These are phyloP conservation scores for Eolophus roseicapilla DNA, from an alignment of 2,113 vertebrate species.

Conservation along the genomic window DNA sequence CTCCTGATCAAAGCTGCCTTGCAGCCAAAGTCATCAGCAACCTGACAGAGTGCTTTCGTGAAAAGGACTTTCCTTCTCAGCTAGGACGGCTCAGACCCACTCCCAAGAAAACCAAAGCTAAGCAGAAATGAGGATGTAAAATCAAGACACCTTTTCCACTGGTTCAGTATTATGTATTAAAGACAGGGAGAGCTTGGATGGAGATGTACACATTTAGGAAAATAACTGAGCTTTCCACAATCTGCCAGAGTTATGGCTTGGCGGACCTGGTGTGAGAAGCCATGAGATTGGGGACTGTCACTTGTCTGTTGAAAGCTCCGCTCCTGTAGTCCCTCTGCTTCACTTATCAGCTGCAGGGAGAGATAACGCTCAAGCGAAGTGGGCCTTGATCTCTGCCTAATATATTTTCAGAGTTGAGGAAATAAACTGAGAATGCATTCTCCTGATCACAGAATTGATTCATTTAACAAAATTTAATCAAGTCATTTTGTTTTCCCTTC, in stretches of 20 bases:
- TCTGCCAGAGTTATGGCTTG: neutral
- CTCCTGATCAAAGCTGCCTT: slow-evolving; percentile 77
- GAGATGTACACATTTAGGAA: neutral
- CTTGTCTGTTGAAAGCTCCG: neutral
- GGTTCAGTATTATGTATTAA: neutral
- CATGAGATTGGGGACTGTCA: neutral
- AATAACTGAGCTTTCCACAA: neutral
- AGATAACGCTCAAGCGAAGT: neutral
- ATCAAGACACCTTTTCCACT: slow-evolving; percentile 44
- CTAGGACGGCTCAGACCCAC: slow-evolving; percentile 65
- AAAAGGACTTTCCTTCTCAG: slow-evolving; percentile 64
- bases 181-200: neutral
- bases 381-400: neutral
- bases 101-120: slow-evolving; percentile 48
- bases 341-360: neutral
- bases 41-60: slow-evolving; percentile 65
- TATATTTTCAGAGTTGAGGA: neutral
- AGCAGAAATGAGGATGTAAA: slow-evolving; percentile 53
- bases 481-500: neutral
- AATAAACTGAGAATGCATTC: neutral
- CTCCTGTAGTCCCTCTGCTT: neutral
- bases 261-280: neutral
- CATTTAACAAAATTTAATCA: neutral
- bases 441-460: neutral
- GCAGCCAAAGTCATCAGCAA: slow-evolving; percentile 75